Percentiles rank a stretch among this genome's conserved stretches.
phyloP scores from a whole-genome alignment of 2,888 invertebrate species.

The Pammene fasciana region DNA sequence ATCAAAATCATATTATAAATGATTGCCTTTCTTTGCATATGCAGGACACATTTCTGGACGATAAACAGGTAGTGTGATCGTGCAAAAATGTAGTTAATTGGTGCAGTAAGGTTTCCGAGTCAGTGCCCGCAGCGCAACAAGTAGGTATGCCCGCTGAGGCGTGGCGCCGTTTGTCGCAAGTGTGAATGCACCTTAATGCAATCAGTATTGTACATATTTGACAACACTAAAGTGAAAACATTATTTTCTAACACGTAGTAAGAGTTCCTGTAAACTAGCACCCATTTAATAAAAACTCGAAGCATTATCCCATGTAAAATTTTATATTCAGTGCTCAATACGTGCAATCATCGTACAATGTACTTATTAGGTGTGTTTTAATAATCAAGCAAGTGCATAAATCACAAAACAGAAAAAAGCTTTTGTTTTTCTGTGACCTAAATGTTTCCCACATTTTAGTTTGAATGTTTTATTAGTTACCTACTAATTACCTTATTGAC shows the following conservation, averaged over 20 bases:
- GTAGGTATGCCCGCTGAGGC: slow-evolving; percentile 10
- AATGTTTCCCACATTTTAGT: no score
- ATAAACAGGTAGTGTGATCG: slow-evolving; percentile 10
- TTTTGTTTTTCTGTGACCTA: no score
- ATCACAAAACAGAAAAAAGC: no score
- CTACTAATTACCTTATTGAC: no score
- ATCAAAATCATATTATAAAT: neutral
- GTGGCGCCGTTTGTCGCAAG: slow-evolving; percentile 17
- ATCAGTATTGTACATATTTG: neutral
- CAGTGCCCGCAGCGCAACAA: slow-evolving; percentile 18
- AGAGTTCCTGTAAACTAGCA: no score
- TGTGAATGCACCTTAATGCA: slow-evolving; percentile 29
- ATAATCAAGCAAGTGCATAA: no score
- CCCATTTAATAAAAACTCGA: no score
- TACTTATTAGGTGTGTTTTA: no score
- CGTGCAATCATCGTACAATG: no score
- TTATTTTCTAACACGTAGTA: neutral
- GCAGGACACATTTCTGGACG: neutral
- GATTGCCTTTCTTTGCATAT: neutral
- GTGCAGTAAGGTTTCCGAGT: slow-evolving; percentile 23
- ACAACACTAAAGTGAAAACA: neutral
- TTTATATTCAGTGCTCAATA: no score
- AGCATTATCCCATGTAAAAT: no score
- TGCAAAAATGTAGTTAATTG: slow-evolving; percentile 36
- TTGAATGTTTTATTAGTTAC: no score